These are phyloP conservation scores for Horisme vitalbata DNA, from an alignment of 2,888 invertebrate genomes.

Conservation along the genomic window DNA sequence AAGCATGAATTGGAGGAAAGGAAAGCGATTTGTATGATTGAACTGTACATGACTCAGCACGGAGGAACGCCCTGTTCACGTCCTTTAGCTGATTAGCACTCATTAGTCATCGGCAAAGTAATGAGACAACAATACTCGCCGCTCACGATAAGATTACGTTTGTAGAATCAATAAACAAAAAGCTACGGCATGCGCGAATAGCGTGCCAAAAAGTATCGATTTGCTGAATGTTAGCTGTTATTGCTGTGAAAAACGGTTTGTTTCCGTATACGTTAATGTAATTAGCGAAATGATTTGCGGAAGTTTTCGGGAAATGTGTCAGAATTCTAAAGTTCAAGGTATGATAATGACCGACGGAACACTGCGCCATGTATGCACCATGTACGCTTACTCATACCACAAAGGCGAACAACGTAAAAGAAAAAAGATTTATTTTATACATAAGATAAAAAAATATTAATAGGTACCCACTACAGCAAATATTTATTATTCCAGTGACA, in stretches of 20 bases:
- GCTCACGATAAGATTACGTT: slow-evolving; percentile 52
- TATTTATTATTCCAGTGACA: too few relatives aligned
- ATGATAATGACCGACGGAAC: slow-evolving; percentile 15
- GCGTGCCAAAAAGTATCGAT: slow-evolving; percentile 28
- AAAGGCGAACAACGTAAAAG: too few relatives aligned
- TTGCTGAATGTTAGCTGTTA: slow-evolving; percentile 15
- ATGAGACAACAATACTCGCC: slow-evolving; percentile 52
- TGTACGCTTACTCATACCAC: not conserved
- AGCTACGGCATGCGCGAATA: slow-evolving; percentile 10
- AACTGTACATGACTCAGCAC: slow-evolving; percentile 56
- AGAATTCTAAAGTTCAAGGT: slow-evolving; percentile 25
- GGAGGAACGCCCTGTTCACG: slow-evolving; percentile 66
- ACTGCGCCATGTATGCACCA: not conserved
- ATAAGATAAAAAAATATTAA: too few relatives aligned
- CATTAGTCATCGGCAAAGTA: slow-evolving; percentile 68
- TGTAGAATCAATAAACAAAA: slow-evolving; percentile 45
- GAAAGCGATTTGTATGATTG: slow-evolving; percentile 47
- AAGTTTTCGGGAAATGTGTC: slow-evolving; percentile 21
- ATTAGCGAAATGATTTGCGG: slow-evolving; percentile 30
- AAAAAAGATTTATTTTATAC: too few relatives aligned
- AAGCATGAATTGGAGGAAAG: slow-evolving; percentile 41
- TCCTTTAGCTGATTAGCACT: slow-evolving; percentile 69
- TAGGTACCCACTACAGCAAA: too few relatives aligned
- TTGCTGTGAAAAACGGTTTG: slow-evolving; percentile 12
- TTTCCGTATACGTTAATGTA: slow-evolving; percentile 31